phyloP scores from a whole-genome alignment of 2,797 vertebrate species.

The Amniataba percoides region DNA sequence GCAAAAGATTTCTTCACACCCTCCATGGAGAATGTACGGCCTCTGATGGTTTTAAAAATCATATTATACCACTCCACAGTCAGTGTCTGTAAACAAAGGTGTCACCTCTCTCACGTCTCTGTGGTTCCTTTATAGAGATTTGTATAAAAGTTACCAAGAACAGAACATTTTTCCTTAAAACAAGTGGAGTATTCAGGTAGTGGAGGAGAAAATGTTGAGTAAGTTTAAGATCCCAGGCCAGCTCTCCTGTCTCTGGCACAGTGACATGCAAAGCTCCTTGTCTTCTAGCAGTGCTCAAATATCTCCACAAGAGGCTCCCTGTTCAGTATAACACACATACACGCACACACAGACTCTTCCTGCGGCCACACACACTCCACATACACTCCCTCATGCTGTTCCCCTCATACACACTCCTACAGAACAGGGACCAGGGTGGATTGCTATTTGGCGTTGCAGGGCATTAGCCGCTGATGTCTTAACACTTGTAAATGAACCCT shows the following conservation, averaged over 20 bases:
- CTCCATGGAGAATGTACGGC: no score
- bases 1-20: not conserved
- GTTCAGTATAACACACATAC: slow-evolving; percentile 42
- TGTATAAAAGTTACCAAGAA: not conserved
- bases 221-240: slow-evolving; percentile 40
- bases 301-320: slow-evolving; percentile 76
- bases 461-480: slow-evolving; percentile 96
- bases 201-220: slow-evolving; percentile 24
- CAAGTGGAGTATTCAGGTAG: slow-evolving; percentile 19
- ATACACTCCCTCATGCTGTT: slow-evolving; percentile 48
- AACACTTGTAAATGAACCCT: slow-evolving; percentile 99
- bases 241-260: slow-evolving; percentile 35
- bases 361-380: slow-evolving; percentile 35
- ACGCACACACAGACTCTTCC: not conserved
- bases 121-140: not conserved
- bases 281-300: slow-evolving; percentile 46
- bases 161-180: slow-evolving; percentile 26
- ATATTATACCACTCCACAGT: no score
- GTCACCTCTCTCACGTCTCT: not conserved
- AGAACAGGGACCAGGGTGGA: slow-evolving; percentile 90
- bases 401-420: slow-evolving; percentile 75
- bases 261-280: slow-evolving; percentile 17
- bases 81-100: not conserved
- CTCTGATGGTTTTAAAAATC: no score
- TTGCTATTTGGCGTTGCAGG: slow-evolving; percentile 96